A percentile compares a stretch with the other conserved stretches of the same genome.
phyloP scores from a whole-genome alignment of 1,140 invertebrate genomes.

The Temnothorax longispinosus region DNA sequence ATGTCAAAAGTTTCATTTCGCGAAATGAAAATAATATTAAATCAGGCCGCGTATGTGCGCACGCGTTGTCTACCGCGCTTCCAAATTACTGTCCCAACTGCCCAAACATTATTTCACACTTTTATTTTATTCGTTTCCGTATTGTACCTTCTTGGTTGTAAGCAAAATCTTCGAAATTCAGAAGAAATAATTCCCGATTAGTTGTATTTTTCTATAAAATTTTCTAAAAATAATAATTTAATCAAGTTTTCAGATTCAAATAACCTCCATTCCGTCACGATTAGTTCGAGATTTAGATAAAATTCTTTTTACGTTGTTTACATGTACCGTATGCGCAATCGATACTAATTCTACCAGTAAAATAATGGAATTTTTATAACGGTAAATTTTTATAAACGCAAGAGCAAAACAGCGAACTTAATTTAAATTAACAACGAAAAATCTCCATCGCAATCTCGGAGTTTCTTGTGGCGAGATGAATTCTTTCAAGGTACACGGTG shows the following conservation, averaged over 20 bases:
- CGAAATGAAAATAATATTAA: constrained; percentile 77
- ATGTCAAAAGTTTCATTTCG: constrained; percentile 71
- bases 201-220: too few relatives aligned
- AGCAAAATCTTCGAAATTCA: neutral
- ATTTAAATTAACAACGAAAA: constrained; percentile 59
- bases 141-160: neutral
- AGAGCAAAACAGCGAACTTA: constrained; percentile 20
- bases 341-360: neutral
- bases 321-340: neutral
- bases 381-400: constrained; percentile 1
- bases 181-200: neutral
- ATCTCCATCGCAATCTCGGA: constrained; percentile 28
- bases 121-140: constrained; percentile 25
- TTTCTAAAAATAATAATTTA: neutral
- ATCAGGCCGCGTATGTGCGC: constrained; percentile 48
- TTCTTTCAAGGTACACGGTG: constrained; percentile 35
- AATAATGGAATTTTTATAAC: neutral
- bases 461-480: constrained; percentile 40
- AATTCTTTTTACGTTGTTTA: neutral
- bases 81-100: constrained; percentile 45
- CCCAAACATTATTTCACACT: constrained; percentile 3
- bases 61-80: constrained; percentile 58
- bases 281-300: neutral
- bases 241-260: neutral
- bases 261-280: neutral